Conservation (phyloP, 2,888 invertebrate genomes). For the Ctena decussata region DNA sequence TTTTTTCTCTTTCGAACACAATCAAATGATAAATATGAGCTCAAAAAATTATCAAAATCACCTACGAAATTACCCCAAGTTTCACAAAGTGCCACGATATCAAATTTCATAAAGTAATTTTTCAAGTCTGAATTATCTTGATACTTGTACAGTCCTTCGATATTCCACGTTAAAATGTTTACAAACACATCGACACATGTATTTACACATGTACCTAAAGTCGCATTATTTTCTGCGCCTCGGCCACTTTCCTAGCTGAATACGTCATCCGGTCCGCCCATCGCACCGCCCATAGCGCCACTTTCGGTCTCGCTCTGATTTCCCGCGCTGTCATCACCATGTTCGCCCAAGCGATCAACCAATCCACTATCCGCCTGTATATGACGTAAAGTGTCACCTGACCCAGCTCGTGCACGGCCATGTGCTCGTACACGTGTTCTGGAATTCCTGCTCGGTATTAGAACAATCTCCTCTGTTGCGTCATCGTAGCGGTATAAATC, state of each 20-base stretch:
- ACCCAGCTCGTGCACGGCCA: background rate
- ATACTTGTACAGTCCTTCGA: conserved; percentile 4
- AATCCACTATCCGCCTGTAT: background rate
- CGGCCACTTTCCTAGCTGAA: conserved; percentile 7
- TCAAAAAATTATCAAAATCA: background rate
- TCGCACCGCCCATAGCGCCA: background rate
- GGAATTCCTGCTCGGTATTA: background rate
- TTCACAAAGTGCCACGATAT: background rate
- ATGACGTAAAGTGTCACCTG: background rate
- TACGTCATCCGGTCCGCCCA: background rate
- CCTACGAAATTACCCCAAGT: no score
- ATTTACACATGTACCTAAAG: background rate
- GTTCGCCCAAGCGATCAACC: background rate
- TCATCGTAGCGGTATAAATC: background rate
- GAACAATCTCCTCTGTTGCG: background rate
- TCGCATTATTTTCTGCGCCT: background rate
- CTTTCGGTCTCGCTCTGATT: background rate
- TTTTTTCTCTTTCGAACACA: background rate
- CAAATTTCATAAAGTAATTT: background rate
- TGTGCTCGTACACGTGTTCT: background rate
- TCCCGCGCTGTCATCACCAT: background rate
- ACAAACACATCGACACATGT: conserved; percentile 2
- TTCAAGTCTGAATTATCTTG: background rate
- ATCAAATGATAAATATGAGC: background rate
- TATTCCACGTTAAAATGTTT: conserved; percentile 21